Evolutionary conservation across 2,888 invertebrate species (phyloP).

Genomic region (Julus scanicus): DNA sequence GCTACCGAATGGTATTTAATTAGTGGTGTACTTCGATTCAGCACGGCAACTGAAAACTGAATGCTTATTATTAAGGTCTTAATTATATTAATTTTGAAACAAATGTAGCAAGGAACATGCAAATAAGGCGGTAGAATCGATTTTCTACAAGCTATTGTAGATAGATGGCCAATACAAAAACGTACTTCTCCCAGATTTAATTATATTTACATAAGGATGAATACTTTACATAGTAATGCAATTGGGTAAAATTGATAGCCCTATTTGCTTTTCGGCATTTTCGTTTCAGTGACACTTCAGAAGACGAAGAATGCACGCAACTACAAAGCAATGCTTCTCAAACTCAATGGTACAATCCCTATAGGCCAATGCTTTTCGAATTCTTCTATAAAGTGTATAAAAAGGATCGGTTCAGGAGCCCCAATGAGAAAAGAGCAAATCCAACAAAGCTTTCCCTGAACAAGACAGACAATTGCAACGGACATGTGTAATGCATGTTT

Average conservation of each 20-base stretch:
- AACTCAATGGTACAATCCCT: not conserved
- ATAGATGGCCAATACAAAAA: not conserved
- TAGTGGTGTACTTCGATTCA: not conserved
- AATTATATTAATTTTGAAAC: not conserved
- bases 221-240: not conserved
- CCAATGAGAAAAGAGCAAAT: conserved; percentile 27
- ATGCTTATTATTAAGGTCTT: not conserved
- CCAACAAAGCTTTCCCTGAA: not conserved
- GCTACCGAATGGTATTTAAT: not conserved
- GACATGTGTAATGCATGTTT: not conserved
- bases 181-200: not conserved
- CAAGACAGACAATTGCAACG: not conserved
- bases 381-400: not conserved
- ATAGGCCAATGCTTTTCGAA: conserved; percentile 12
- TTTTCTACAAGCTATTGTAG: not conserved
- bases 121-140: not conserved
- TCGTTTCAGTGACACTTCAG: not conserved
- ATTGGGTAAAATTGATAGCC: conserved; percentile 9
- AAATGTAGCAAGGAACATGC: not conserved
- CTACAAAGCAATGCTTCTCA: conserved; percentile 3
- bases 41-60: not conserved
- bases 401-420: conserved; percentile 10
- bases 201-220: not conserved
- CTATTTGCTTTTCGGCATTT: not conserved
- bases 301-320: not conserved